These are phyloP conservation scores for Conops quadrifasciatus DNA, from an alignment of 2,888 invertebrate genomes.

Conservation along the genomic window DNA sequence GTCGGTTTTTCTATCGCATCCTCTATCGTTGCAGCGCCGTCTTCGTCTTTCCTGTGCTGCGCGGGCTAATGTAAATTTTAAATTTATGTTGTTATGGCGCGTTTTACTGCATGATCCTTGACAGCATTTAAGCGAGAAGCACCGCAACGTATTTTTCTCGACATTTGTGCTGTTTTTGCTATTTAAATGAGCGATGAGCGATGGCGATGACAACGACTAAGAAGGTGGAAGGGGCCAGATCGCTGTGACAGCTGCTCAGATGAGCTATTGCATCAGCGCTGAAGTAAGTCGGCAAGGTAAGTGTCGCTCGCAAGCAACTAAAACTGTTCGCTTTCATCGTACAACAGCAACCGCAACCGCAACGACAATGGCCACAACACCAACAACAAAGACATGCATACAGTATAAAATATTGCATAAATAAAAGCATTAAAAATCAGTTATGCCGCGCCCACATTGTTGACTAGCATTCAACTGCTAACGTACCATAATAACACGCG, in stretches of 20 bases:
- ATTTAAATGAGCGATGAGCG: slow-evolving; percentile 11
- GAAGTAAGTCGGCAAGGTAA: too few relatives aligned
- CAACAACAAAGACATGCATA: neutral
- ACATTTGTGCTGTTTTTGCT: slow-evolving; percentile 3
- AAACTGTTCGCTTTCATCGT: too few relatives aligned
- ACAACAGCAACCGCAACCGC: neutral
- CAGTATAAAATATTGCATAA: neutral
- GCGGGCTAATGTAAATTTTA: slow-evolving; percentile 8
- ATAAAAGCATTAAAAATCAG: too few relatives aligned
- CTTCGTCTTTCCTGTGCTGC: neutral
- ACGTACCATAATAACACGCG: too few relatives aligned
- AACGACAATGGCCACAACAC: neutral
- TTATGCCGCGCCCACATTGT: too few relatives aligned
- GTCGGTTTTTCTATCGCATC: too few relatives aligned
- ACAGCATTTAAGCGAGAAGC: slow-evolving; percentile 12
- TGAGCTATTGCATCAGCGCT: too few relatives aligned
- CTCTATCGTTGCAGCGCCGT: too few relatives aligned
- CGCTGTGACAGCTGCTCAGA: too few relatives aligned
- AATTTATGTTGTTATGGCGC: slow-evolving; percentile 19
- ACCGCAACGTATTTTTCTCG: neutral
- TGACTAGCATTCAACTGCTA: too few relatives aligned
- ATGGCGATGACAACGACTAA: too few relatives aligned
- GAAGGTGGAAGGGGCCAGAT: neutral
- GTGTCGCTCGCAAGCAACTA: too few relatives aligned
- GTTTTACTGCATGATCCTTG: slow-evolving; percentile 9